Base-by-base conservation (phyloP, 2,113 vertebrate genomes). In the Limnothrissa miodon region DNA sequence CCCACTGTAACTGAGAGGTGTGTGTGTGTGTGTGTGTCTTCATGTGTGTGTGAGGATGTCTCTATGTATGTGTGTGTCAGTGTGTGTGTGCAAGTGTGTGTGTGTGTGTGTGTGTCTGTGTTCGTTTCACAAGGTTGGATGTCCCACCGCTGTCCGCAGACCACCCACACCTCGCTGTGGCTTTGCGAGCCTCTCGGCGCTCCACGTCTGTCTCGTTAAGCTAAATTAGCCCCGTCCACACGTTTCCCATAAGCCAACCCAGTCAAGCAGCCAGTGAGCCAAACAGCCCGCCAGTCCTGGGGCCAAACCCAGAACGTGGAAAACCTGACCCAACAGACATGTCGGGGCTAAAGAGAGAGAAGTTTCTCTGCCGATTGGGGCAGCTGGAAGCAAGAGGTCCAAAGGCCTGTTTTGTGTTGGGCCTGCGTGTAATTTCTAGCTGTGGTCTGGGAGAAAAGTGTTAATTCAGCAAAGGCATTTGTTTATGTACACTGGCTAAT, bases 121-220 rank as follows among this genome's bases (percentile, higher is more conserved):
- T n/a, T n/a, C n/a, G n/a, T n/a, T n/a, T 10, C 5, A 2, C 46
- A 83, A 44, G 86, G 84, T 90, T 85, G 45, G 29, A 39, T 19
- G 25, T 62, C 53, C 59, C 80, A 19, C 85, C 83, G 86, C 83
- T 85, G 84, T 82, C 86, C 53, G 36, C 51, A 83, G 93, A 93
- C 93, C 93, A 94, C 93, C 93, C 93, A 92, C 87, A 89, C 87
- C 86, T 87, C 86, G 90, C 89, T 84, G 88, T 84, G 17, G 51
- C 17, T 29, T 36, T 25, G 83, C 74, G 36, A 11, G 36, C 46
- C 62, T 89, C 78, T 42, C 80, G 5, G 3, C 42, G 44, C 81
- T 46, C 78, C 53, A 79, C 45, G 48, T 45, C 87, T 36, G 53
- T 13, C 79, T 83, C 82, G 33, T 45, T 45, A 42, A 33, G 53